Evolutionary conservation across 2,113 vertebrate species (phyloP).

Genomic region (Cyprinodon brontotheroides): DNA sequence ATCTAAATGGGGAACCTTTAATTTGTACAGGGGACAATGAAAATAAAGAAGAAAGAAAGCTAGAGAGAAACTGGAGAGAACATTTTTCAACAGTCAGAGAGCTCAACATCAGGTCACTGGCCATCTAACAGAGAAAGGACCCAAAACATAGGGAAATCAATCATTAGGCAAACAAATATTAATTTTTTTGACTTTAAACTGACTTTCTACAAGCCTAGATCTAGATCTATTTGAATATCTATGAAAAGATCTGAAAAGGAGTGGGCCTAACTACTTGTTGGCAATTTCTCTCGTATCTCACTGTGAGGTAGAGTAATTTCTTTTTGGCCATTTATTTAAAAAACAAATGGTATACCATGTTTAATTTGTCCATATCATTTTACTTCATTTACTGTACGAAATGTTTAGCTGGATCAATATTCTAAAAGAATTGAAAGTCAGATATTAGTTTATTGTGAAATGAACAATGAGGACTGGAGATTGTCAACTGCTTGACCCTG

Average conservation of each 20-base stretch:
- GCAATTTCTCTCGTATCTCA: too few relatives aligned
- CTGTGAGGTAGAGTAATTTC: too few relatives aligned
- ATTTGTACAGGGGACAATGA: not conserved
- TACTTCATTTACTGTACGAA: too few relatives aligned
- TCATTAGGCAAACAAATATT: not conserved
- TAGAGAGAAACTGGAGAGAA: not conserved
- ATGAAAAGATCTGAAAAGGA: too few relatives aligned
- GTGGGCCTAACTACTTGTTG: too few relatives aligned
- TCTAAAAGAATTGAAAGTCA: not conserved
- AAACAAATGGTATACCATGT: too few relatives aligned
- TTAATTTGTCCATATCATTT: too few relatives aligned
- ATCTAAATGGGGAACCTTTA: not conserved
- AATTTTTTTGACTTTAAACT: not conserved
- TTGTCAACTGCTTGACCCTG: not conserved
- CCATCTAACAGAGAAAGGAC: not conserved
- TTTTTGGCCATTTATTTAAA: too few relatives aligned
- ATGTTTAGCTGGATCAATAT: too few relatives aligned
- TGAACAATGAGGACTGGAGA: not conserved
- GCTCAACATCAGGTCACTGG: not conserved
- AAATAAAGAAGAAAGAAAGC: not conserved
- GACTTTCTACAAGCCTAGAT: not conserved
- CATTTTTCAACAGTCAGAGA: not conserved
- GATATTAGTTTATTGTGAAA: not conserved
- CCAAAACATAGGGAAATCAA: not conserved
- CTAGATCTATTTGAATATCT: not conserved